Base-by-base conservation (phyloP, 2,888 invertebrate genomes). In the Drosophila paramelanica region DNA sequence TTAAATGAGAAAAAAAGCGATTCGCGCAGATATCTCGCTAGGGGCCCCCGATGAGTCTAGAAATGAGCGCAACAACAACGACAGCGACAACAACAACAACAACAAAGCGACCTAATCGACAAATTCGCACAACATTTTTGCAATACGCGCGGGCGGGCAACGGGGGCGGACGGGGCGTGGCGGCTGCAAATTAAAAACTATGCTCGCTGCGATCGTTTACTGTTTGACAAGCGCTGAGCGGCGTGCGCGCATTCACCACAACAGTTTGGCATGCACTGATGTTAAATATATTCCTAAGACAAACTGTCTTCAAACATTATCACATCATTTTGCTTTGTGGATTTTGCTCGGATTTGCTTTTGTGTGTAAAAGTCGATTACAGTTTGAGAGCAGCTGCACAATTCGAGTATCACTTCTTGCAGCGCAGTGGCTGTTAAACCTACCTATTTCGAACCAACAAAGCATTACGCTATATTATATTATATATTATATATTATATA, bases 1-100 rank as follows among this genome's bases (percentile, higher is more conserved):
- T 84, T 81, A 72, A 79, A 76, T 70, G 74, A 68, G 74, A 77
- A 81, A 77, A 77, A 71, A 77, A 72, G 58, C 66, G 52, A 64
- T 67, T 73, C 76, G 66, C 79, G 76, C 64, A 73, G 73, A 84
- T 71, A 80, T 69, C 68, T 77, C 64, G 53, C 75, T 64, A 60
- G 68, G 68, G 73, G 77, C 73, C 60, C 57, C 60, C 77, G 55
- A 64, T 76, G 80, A 73, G 73, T 62, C 57, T 77, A 74, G 66
- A 61, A 75, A 71, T 70, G 77, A 79, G 62, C 73, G 62, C 61
- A 73, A 49, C 71, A 74, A 51, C 59, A 77, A 52, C 46, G 64
- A 39, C 62, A 56, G 46, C 67, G 66, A 1, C 17, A 17, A 17
- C 17, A 77, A 57, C 53, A 56, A 52, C 46, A 69, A 41, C 61